Evolutionary conservation across 2,113 vertebrate genomes (phyloP).

Genomic region (Micronycteris hirsuta): DNA sequence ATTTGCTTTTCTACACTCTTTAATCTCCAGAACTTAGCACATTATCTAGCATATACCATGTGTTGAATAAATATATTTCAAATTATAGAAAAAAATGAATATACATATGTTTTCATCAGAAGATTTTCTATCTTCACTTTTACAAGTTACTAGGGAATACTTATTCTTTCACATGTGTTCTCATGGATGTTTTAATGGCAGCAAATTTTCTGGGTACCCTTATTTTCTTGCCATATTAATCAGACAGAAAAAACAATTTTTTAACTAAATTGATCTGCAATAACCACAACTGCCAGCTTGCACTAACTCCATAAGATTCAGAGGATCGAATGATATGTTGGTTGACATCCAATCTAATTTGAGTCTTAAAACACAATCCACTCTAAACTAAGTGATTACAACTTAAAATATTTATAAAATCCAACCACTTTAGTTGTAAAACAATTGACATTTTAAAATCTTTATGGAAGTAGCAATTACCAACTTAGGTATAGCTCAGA

Average conservation of each 20-base stretch:
- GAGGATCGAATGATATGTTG: not conserved
- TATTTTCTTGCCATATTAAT: not conserved
- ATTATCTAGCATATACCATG: not conserved
- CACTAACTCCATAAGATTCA: not conserved
- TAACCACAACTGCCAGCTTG: not conserved
- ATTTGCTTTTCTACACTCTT: not conserved
- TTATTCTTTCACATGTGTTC: not conserved
- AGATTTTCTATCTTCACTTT: not conserved
- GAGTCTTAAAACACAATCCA: not conserved
- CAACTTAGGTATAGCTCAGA: not conserved
- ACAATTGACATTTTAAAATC: not conserved
- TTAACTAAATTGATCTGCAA: not conserved
- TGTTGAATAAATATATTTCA: not conserved
- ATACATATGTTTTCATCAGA: not conserved
- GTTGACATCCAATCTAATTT: not conserved
- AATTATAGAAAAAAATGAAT: not conserved
- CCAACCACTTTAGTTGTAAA: not conserved
- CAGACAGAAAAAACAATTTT: not conserved
- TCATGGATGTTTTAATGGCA: not conserved
- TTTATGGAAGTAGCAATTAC: not conserved
- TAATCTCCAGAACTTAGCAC: not conserved
- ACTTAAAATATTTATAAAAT: not conserved
- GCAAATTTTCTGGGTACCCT: not conserved
- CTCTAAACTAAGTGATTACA: not conserved
- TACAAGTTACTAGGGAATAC: not conserved